Percentiles rank a stretch among this genome's conserved stretches.
Evolutionary conservation across 2,888 invertebrate genomes (phyloP).

Genomic region (Pediacus dermestoides): DNA sequence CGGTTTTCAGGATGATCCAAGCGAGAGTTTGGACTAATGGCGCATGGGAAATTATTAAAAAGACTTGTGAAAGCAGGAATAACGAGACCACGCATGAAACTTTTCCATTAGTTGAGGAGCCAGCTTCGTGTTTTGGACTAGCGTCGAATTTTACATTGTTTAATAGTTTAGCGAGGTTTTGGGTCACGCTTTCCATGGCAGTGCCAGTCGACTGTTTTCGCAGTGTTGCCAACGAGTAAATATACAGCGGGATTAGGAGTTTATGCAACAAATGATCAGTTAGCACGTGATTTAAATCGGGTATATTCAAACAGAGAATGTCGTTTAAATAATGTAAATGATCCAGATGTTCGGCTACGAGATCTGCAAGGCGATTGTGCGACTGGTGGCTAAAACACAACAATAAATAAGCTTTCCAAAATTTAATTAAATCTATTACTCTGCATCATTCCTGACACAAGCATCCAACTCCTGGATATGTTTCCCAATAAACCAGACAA

Average conservation of each 20-base stretch:
- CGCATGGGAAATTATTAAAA: slow-evolving; percentile 86
- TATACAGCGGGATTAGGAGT: slow-evolving; percentile 87
- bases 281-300: slow-evolving; percentile 88
- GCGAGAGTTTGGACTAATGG: slow-evolving; percentile 88
- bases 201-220: slow-evolving; percentile 51
- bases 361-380: slow-evolving; percentile 82
- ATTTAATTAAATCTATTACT: slow-evolving; percentile 63
- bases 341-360: slow-evolving; percentile 96
- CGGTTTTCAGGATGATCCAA: slow-evolving; percentile 84
- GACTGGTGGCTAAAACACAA: slow-evolving; percentile 75
- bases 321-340: slow-evolving; percentile 97
- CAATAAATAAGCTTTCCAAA: background rate
- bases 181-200: slow-evolving; percentile 59
- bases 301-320: slow-evolving; percentile 87
- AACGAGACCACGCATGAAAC: slow-evolving; percentile 88
- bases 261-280: slow-evolving; percentile 92
- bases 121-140: slow-evolving; percentile 18
- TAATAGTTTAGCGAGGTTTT: slow-evolving; percentile 46
- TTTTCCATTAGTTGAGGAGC: slow-evolving; percentile 50
- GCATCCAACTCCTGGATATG: slow-evolving; percentile 93
- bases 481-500: slow-evolving; percentile 98
- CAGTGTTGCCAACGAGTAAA: slow-evolving; percentile 72
- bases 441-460: slow-evolving; percentile 92
- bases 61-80: slow-evolving; percentile 91
- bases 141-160: slow-evolving; percentile 8